These are phyloP conservation scores for Arrhamphus sclerolepis DNA, from an alignment of 2,797 vertebrate species.

Conservation along the genomic window DNA sequence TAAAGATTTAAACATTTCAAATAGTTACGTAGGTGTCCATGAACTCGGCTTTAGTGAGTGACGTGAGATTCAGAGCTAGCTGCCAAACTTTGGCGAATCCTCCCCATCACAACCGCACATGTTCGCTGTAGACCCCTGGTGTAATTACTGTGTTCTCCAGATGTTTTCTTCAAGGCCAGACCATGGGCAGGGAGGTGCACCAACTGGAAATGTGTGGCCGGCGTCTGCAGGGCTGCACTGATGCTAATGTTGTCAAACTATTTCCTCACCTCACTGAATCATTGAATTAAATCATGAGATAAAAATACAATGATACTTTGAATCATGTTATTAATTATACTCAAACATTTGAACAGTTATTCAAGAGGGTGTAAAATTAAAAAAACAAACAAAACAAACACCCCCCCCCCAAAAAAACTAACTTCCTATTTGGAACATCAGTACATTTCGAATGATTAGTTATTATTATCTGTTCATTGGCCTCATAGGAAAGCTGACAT, in stretches of 20 bases:
- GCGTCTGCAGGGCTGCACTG: constrained; percentile 36
- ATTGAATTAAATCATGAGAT: constrained; percentile 14
- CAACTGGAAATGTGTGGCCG: constrained; percentile 30
- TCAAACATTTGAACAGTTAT: constrained; percentile 21
- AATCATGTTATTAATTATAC: constrained; percentile 28
- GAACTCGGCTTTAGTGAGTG: constrained; percentile 56
- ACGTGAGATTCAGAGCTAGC: constrained; percentile 51
- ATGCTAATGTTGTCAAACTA: constrained; percentile 31
- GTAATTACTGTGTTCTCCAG: constrained; percentile 78
- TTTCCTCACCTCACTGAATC: constrained; percentile 40
- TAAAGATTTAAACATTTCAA: constrained; percentile 22
- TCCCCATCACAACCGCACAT: constrained; percentile 65
- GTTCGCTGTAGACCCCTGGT: constrained; percentile 61
- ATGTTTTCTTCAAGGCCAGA: constrained; percentile 76
- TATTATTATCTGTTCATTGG: constrained; percentile 26
- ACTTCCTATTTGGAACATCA: constrained; percentile 22
- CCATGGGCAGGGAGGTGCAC: constrained; percentile 51
- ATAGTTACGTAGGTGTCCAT: constrained; percentile 45
- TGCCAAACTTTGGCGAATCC: constrained; percentile 45
- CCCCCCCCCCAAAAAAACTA: too few species aligned
- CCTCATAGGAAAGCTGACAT: constrained; percentile 19
- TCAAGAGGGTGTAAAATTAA: constrained; percentile 24
- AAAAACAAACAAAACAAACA: constrained; percentile 2
- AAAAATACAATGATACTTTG: constrained; percentile 23
- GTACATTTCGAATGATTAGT: constrained; percentile 30